Evolutionary conservation across 2,113 vertebrate genomes (phyloP).

Genomic region (Scalopus aquaticus): DNA sequence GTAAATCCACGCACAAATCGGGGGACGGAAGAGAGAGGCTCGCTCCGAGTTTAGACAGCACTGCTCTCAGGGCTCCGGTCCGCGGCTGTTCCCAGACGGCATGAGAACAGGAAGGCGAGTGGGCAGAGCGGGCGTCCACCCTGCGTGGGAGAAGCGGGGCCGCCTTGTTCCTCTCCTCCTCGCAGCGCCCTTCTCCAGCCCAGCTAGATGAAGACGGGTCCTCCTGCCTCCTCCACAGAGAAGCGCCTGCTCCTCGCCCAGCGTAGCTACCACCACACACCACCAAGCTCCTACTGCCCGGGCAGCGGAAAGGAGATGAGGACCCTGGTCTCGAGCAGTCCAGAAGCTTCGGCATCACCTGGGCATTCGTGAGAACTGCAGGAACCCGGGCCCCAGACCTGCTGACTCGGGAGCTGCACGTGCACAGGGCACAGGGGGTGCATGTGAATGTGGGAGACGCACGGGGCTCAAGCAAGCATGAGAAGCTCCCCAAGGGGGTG

Average conservation of each 20-base stretch:
- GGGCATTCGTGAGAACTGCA: neutral
- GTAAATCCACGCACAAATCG: neutral
- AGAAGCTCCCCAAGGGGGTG: neutral
- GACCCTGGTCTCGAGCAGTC: neutral
- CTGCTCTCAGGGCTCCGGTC: neutral
- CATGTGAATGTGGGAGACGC: neutral
- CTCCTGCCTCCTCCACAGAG: rapidly evolving
- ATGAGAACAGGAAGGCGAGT: neutral
- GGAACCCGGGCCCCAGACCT: neutral
- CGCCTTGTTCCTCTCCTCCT: neutral
- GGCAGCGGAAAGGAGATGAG: neutral
- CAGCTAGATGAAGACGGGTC: rapidly evolving
- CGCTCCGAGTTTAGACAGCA: neutral
- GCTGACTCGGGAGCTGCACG: neutral
- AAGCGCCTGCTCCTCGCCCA: neutral
- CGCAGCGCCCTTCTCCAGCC: too few relatives aligned
- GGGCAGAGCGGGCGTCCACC: neutral
- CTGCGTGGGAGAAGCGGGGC: neutral
- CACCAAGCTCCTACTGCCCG: neutral
- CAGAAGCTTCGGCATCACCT: too few relatives aligned
- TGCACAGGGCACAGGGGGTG: neutral
- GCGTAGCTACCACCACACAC: neutral
- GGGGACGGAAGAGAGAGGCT: neutral
- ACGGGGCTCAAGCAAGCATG: neutral
- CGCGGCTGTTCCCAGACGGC: neutral